Percentiles rank a stretch among this genome's conserved stretches.
Evolutionary conservation across 2,888 invertebrate species (phyloP).

Genomic region (Mylabris sibirica): DNA sequence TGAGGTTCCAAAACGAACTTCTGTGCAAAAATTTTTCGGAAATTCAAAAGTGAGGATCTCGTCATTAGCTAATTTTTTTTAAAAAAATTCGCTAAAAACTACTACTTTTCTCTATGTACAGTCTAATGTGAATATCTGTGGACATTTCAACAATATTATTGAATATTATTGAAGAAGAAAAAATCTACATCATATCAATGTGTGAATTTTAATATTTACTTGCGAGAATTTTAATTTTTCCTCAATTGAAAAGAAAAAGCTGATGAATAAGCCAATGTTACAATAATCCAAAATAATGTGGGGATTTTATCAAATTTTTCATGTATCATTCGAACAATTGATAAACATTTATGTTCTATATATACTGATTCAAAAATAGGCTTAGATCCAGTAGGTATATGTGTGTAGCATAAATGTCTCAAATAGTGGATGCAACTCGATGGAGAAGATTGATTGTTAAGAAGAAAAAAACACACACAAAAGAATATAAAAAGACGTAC

Average conservation of each 20-base stretch:
- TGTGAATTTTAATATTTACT: conserved; percentile 41
- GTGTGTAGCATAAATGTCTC: conserved; percentile 54
- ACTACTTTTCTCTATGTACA: conserved; percentile 37
- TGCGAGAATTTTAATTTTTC: conserved; percentile 21
- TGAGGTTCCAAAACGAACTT: too few relatives aligned
- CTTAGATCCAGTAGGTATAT: conserved; percentile 52
- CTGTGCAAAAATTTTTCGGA: too few relatives aligned
- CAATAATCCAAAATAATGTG: conserved; percentile 6
- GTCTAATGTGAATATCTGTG: conserved; percentile 35
- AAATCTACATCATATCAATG: conserved; percentile 50
- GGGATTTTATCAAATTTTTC: neutral
- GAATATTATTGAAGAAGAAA: neutral
- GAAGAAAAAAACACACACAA: neutral
- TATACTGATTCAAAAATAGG: conserved; percentile 36
- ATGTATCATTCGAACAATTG: conserved; percentile 15
- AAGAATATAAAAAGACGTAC: neutral
- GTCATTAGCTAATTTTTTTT: too few relatives aligned
- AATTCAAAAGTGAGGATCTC: too few relatives aligned
- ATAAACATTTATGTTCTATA: conserved; percentile 35
- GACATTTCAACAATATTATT: conserved; percentile 37
- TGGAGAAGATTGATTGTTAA: conserved; percentile 24
- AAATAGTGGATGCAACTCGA: conserved; percentile 39
- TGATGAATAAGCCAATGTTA: neutral
- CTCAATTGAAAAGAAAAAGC: conserved; percentile 23
- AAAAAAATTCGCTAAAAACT: too few relatives aligned